Base-by-base conservation (phyloP, 2,888 invertebrate genomes). In the Holacanthella duospinosa region DNA sequence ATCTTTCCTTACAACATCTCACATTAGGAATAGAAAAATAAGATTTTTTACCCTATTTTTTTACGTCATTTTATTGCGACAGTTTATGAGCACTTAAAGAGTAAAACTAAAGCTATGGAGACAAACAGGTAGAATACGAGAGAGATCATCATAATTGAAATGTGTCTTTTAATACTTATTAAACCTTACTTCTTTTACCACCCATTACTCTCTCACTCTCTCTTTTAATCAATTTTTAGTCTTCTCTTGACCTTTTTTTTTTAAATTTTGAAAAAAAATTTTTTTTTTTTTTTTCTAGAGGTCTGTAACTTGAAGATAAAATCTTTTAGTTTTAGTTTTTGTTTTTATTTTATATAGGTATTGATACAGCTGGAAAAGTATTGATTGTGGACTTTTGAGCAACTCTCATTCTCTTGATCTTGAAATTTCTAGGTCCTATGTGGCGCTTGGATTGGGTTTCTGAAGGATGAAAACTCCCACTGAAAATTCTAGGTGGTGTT, bases 1-100 rank as follows among this genome's bases (percentile, higher is more conserved):
- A 36, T 36, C 36, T 36, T 36, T 16, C 16, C 36, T 16, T 36
- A 6, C 36, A 36, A 16, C 36, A 36, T 36, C 36, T 16, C 36
- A 36, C 36, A 36, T 36, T 16, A 16, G 6, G 36, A 9, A 36
- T 16, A 36, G 36, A 36, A 36, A 9, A 9, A 36, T 16, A 16
- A 36, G 36, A 36, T 36, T 36, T 36, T 36, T 36, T 36, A 16
- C n/a, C n/a, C n/a, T n/a, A n/a, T n/a, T 6, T 36, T 36, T 36
- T 9, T 64, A 61, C 62, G 62, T 63, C 63, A 62, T 68, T 68
- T 68, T 68, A 68, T 61, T 64, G 62, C 65, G 56, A 56, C 62
- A 64, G 44, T 67, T 67, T 67, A 67, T 67, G 65, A 63, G 61
- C 64, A 59, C 65, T 68, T 63, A 68, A 36, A 36, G 36, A 6